A percentile compares a stretch with the other conserved stretches of the same genome.
Conservation (phyloP, 2,113 vertebrate species). For the Phycodurus eques region DNA sequence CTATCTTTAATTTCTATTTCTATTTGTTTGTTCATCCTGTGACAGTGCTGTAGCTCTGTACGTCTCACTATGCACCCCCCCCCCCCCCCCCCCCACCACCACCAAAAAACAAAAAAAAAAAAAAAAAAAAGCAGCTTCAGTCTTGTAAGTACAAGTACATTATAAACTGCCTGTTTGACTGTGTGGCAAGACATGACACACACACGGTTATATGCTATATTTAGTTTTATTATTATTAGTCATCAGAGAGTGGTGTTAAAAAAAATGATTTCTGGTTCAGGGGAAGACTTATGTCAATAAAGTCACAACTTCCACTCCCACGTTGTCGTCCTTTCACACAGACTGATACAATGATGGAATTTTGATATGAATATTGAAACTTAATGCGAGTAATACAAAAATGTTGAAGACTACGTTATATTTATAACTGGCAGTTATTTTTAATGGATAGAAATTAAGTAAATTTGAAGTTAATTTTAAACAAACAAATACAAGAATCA, state of each 20-base stretch:
- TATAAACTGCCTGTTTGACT: constrained; percentile 81
- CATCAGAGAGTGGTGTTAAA: constrained; percentile 40
- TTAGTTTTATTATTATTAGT: constrained; percentile 59
- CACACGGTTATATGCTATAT: constrained; percentile 59
- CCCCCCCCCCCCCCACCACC: no score
- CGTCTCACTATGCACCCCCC: constrained; percentile 92
- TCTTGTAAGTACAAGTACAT: constrained; percentile 63
- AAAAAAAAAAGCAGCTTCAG: constrained; percentile 69
- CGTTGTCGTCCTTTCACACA: constrained; percentile 28
- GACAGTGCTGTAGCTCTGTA: constrained; percentile 78
- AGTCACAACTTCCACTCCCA: constrained; percentile 86
- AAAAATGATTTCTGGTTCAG: constrained; percentile 78
- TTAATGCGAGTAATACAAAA: background rate
- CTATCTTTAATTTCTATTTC: constrained; percentile 69
- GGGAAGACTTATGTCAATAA: constrained; percentile 91
- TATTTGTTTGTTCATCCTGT: constrained; percentile 74
- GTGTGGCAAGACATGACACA: constrained; percentile 39
- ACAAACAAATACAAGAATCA: no score
- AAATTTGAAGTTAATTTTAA: background rate
- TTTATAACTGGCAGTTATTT: background rate
- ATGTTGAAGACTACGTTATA: background rate
- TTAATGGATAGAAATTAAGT: background rate
- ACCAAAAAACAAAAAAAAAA: background rate
- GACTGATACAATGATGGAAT: background rate
- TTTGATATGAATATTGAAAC: background rate